These are phyloP conservation scores for Drosophila antonietae DNA, from an alignment of 2,888 invertebrate genomes.

Conservation along the genomic window DNA sequence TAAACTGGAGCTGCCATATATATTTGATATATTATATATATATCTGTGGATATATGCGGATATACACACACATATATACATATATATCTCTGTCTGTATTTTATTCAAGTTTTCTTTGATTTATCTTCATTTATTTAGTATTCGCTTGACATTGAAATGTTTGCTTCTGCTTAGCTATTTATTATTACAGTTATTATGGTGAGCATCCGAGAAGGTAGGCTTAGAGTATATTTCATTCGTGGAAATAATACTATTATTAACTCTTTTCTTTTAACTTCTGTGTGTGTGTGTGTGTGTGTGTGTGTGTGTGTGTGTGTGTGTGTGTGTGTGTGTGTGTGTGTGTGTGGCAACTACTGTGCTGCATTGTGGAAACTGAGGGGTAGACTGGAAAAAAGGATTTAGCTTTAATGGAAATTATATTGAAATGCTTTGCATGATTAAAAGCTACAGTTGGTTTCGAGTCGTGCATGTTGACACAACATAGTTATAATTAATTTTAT, in stretches of 20 bases:
- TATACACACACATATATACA: constrained; percentile 3
- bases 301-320: constrained; percentile 19
- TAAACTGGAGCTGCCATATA: constrained; percentile 59
- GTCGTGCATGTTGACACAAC: constrained; percentile 58
- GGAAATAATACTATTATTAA: constrained; percentile 27
- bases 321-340: constrained; percentile 22
- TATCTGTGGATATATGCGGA: constrained; percentile 17
- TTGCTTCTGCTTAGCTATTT: constrained; percentile 14
- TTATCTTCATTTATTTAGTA: constrained; percentile 47
- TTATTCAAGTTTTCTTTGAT: constrained; percentile 32
- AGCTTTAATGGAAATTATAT: constrained; percentile 48
- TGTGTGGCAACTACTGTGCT: constrained; percentile 35
- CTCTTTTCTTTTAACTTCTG: not conserved
- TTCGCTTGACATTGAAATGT: constrained; percentile 40
- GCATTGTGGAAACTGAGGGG: constrained; percentile 33
- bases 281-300: constrained; percentile 18
- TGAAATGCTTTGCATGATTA: constrained; percentile 75
- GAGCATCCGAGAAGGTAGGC: constrained; percentile 23
- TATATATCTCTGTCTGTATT: constrained; percentile 30
- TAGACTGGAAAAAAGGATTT: constrained; percentile 36
- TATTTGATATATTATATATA: constrained; percentile 13
- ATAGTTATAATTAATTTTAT: constrained; percentile 31
- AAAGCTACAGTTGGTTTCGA: constrained; percentile 65
- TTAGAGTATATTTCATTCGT: constrained; percentile 9
- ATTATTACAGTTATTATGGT: constrained; percentile 48